Percentiles rank a stretch among this genome's conserved stretches.
phyloP scores from a whole-genome alignment of 2,797 vertebrate genomes.

The Danio tinwini region DNA sequence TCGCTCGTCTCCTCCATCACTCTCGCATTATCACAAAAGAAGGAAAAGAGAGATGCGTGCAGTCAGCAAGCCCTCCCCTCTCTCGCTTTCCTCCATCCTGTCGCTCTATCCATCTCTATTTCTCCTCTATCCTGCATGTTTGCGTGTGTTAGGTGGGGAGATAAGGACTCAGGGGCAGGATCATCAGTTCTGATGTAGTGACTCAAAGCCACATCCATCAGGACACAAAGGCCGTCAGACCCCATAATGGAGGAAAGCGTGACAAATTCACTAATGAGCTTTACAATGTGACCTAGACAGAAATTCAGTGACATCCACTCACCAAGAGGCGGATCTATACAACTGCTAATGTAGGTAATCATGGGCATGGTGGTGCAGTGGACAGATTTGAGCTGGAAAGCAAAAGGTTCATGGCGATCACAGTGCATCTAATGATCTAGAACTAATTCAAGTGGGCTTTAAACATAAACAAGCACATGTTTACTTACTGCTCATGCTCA shows the following conservation, averaged over 20 bases:
- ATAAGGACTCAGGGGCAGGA: constrained; percentile 45
- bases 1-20: constrained; percentile 57
- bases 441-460: constrained; percentile 32
- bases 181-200: constrained; percentile 65
- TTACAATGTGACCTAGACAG: constrained; percentile 51
- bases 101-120: constrained; percentile 37
- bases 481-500: constrained; percentile 8
- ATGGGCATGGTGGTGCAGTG: constrained; percentile 17
- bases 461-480: constrained; percentile 11
- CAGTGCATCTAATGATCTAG: not conserved
- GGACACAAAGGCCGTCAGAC: constrained; percentile 70
- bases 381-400: not conserved
- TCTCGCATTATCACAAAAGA: constrained; percentile 48
- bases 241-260: constrained; percentile 66
- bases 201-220: constrained; percentile 77
- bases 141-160: constrained; percentile 38
- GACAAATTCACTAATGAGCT: constrained; percentile 54
- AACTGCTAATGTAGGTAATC: constrained; percentile 35
- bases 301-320: constrained; percentile 39
- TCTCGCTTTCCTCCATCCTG: constrained; percentile 22
- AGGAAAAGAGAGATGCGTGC: constrained; percentile 16
- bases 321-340: constrained; percentile 44
- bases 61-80: constrained; percentile 27
- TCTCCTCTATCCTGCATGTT: constrained; percentile 29
- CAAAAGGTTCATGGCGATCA: not conserved